Percentiles rank a stretch among this genome's conserved stretches.
Conservation (phyloP, 2,888 invertebrate genomes). For the Trachelus iudaicus region DNA sequence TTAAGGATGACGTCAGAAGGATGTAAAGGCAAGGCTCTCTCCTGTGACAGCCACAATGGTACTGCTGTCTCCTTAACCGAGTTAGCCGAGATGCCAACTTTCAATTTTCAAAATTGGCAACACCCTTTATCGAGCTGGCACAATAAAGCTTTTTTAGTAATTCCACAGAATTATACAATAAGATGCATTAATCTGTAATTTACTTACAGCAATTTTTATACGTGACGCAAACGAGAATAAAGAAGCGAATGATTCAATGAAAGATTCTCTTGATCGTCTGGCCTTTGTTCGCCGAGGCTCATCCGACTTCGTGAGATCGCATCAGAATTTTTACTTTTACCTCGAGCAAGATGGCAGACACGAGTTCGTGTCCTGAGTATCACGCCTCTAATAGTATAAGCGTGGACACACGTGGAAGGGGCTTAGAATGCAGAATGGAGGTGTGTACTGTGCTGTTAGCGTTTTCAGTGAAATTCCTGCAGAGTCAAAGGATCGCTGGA, state of each 20-base stretch:
- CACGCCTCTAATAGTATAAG: conserved; percentile 21
- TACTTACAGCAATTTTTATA: background rate
- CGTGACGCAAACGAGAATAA: background rate
- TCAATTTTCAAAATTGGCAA: background rate
- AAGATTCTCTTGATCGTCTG: background rate
- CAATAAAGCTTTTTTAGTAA: background rate
- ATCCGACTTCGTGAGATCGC: background rate
- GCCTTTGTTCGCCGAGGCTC: background rate
- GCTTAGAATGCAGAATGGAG: conserved; percentile 43
- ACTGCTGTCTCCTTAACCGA: background rate
- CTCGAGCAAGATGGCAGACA: background rate
- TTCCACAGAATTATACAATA: background rate
- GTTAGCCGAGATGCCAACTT: background rate
- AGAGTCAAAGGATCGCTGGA: conserved; percentile 39
- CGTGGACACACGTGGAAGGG: conserved; percentile 33
- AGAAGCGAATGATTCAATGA: background rate
- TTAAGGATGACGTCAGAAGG: background rate
- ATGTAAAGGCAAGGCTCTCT: background rate
- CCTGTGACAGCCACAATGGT: background rate
- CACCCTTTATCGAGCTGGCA: background rate
- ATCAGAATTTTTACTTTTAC: background rate
- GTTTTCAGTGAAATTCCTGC: conserved; percentile 46
- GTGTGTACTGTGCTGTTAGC: conserved; percentile 41
- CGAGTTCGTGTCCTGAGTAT: background rate
- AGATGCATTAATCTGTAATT: background rate